phyloP scores from a whole-genome alignment of 2,113 vertebrate genomes.

The Colius striatus region DNA sequence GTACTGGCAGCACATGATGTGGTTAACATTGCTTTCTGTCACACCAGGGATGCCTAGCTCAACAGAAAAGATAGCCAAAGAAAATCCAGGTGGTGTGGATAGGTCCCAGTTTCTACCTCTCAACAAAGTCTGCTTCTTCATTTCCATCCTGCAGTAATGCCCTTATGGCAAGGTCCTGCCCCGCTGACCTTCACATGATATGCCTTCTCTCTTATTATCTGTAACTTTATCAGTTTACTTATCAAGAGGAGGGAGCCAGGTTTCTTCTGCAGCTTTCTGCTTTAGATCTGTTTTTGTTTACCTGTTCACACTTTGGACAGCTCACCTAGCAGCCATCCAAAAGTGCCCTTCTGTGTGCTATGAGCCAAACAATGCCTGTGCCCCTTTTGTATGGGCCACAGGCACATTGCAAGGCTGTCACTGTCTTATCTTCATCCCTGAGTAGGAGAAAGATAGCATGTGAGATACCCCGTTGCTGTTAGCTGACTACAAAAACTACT shows the following conservation, averaged over 20 bases:
- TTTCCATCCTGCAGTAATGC: background rate
- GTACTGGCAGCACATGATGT: background rate
- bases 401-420: background rate
- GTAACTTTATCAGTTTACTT: background rate
- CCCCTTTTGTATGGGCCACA: background rate
- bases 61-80: background rate
- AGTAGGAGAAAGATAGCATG: background rate
- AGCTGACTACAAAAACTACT: background rate
- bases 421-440: background rate
- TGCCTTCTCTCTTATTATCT: background rate
- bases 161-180: background rate
- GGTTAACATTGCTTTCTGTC: background rate
- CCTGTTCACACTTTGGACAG: background rate
- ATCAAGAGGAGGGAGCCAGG: background rate
- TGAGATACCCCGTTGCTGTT: background rate
- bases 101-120: background rate
- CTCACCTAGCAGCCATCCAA: background rate
- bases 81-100: background rate
- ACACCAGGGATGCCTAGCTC: background rate
- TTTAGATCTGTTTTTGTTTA: background rate
- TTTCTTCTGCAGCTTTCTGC: background rate
- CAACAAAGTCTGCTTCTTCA: background rate
- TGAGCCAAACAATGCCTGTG: background rate
- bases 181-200: background rate
- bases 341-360: background rate